phyloP scores from a whole-genome alignment of 30 jellyfish, hydroid and myxozoan species.

The Turritopsis rubra region DNA sequence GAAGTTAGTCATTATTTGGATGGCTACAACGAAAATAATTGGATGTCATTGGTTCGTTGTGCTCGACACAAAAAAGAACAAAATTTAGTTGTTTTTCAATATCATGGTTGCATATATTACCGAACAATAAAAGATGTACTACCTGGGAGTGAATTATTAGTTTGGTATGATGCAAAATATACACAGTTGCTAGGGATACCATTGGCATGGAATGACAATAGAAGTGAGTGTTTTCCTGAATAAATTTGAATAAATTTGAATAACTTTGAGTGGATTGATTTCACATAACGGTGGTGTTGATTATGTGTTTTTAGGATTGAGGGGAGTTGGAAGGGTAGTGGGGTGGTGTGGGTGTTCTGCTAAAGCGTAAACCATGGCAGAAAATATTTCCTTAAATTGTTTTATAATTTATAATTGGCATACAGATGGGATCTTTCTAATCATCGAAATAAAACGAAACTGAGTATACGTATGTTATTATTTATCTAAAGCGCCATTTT shows the following conservation, averaged over 20 bases:
- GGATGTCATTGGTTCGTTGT: conserved; percentile 93
- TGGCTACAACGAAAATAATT: conserved; percentile 64
- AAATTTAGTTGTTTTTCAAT: conserved; percentile 88
- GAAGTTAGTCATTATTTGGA: conserved; percentile 93
- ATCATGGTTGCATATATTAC: conserved; percentile 90
- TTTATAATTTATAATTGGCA: too few species aligned
- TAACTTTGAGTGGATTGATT: too few species aligned
- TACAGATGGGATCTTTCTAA: too few species aligned
- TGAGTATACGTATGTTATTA: too few species aligned
- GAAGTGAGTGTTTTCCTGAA: conserved; percentile 41
- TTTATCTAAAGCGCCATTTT: not conserved
- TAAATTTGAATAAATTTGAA: too few species aligned
- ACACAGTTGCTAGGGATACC: conserved; percentile 91
- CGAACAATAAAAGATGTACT: conserved; percentile 65
- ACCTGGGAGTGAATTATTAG: conserved; percentile 76
- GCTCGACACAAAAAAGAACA: conserved; percentile 89
- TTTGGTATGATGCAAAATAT: conserved; percentile 86
- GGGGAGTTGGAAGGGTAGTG: too few species aligned
- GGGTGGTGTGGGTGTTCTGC: too few species aligned
- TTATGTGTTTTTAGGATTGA: too few species aligned
- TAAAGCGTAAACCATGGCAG: too few species aligned
- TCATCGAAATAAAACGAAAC: too few species aligned
- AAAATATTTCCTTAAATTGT: too few species aligned
- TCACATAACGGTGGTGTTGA: too few species aligned
- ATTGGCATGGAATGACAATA: conserved; percentile 70